These are phyloP conservation scores for Diorhabda sublineata DNA, from an alignment of 1,140 invertebrate genomes.

Conservation along the genomic window DNA sequence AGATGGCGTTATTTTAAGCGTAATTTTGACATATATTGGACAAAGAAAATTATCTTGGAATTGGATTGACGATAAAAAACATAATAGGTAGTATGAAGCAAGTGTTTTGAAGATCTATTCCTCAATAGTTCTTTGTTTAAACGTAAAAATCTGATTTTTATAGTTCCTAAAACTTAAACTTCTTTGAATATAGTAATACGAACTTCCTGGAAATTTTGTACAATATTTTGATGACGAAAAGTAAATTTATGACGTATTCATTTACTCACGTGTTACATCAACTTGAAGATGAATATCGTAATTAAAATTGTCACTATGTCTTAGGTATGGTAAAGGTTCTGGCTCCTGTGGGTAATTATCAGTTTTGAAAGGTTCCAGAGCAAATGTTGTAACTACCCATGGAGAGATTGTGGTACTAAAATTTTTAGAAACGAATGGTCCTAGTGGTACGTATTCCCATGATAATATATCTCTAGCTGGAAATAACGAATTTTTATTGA, in stretches of 20 bases:
- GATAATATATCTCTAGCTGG: slow-evolving; percentile 95
- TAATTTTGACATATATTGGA: too few relatives aligned
- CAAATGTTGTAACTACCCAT: slow-evolving; percentile 96
- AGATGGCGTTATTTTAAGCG: too few relatives aligned
- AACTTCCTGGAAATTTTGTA: neutral
- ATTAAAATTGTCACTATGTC: slow-evolving; percentile 80
- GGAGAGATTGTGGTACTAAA: slow-evolving; percentile 94
- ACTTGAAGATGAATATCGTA: slow-evolving; percentile 95
- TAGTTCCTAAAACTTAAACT: too few relatives aligned
- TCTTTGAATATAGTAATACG: neutral
- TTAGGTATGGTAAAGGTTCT: slow-evolving; percentile 81
- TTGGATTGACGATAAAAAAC: too few relatives aligned
- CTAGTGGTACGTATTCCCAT: slow-evolving; percentile 99
- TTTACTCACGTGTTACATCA: slow-evolving; percentile 71
- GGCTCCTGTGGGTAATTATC: slow-evolving; percentile 82
- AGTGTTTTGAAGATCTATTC: too few relatives aligned
- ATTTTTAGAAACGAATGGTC: slow-evolving; percentile 96
- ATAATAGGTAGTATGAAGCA: too few relatives aligned
- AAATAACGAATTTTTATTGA: slow-evolving; percentile 25
- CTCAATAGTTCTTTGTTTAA: neutral
- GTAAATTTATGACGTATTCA: neutral
- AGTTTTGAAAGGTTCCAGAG: slow-evolving; percentile 81
- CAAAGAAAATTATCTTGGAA: too few relatives aligned
- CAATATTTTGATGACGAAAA: neutral
- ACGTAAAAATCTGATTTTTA: neutral